These are phyloP conservation scores for Carduelis carduelis DNA, from an alignment of 2,797 vertebrate genomes.

Conservation along the genomic window DNA sequence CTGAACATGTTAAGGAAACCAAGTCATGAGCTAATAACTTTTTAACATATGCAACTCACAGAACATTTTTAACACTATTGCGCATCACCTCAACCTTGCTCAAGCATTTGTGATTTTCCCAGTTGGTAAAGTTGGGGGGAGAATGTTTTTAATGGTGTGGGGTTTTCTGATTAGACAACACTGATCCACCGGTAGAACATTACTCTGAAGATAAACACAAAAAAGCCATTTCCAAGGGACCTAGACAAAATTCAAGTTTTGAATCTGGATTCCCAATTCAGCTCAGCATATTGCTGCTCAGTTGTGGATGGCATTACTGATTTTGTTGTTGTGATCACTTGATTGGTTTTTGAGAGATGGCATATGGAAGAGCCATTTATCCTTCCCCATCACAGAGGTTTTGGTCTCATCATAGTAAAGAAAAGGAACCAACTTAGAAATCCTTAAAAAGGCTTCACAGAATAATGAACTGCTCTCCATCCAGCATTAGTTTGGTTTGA, in stretches of 20 bases:
- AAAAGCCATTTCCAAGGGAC: neutral
- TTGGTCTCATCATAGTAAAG: neutral
- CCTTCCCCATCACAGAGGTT: neutral
- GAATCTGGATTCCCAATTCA: neutral
- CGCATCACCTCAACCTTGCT: neutral
- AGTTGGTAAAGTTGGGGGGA: neutral
- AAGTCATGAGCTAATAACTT: neutral
- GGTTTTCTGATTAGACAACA: neutral
- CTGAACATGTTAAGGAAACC: neutral
- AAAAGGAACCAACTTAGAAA: neutral
- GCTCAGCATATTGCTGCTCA: neutral
- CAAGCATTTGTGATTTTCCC: neutral
- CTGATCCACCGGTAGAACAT: neutral
- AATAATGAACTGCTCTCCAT: neutral
- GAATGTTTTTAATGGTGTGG: neutral
- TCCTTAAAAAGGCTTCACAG: neutral
- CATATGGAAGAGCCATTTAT: neutral
- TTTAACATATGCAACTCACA: neutral
- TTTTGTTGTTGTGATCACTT: neutral
- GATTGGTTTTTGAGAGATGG: neutral
- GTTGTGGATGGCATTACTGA: neutral
- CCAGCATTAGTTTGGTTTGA: neutral
- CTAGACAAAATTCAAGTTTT: neutral
- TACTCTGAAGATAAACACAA: neutral
- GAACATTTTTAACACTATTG: neutral